Percentiles rank a stretch among this genome's conserved stretches.
These are phyloP conservation scores for Eueremaeus valkanovi DNA, from an alignment of 2,888 invertebrate species.

Conservation along the genomic window DNA sequence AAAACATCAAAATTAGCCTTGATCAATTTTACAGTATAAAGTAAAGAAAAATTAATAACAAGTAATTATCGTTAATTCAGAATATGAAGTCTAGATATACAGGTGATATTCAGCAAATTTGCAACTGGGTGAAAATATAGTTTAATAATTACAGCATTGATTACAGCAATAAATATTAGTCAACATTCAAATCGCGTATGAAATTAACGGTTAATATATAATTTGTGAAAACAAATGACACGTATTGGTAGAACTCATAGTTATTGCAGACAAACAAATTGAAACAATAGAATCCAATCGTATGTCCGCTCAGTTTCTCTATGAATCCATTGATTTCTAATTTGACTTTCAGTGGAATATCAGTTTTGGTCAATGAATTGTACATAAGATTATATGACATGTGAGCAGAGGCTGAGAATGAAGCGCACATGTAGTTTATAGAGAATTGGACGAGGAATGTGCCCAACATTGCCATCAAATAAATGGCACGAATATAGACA, in stretches of 20 bases:
- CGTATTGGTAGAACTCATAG: not conserved
- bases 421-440: not conserved
- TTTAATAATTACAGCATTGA: too few relatives aligned
- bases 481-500: not conserved
- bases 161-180: too few relatives aligned
- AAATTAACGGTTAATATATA: not conserved
- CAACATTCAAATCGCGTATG: too few relatives aligned
- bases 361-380: not conserved
- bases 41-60: too few relatives aligned
- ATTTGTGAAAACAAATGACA: not conserved
- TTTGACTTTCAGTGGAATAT: not conserved
- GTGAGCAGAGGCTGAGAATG: not conserved
- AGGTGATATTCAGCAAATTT: too few relatives aligned
- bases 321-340: slow-evolving; percentile 1
- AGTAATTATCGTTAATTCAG: too few relatives aligned
- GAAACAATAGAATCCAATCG: slow-evolving; percentile 13
- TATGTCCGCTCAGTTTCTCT: not conserved
- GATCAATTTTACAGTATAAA: not conserved
- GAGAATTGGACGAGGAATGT: not conserved
- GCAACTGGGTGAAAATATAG: too few relatives aligned
- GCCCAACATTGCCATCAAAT: not conserved
- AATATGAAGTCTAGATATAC: too few relatives aligned
- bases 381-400: not conserved
- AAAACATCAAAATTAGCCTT: not conserved
- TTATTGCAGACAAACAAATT: not conserved